Percentiles rank a stretch among this genome's conserved stretches.
phyloP scores from a whole-genome alignment of 2,888 invertebrate species.

The Chloromyia formosa region DNA sequence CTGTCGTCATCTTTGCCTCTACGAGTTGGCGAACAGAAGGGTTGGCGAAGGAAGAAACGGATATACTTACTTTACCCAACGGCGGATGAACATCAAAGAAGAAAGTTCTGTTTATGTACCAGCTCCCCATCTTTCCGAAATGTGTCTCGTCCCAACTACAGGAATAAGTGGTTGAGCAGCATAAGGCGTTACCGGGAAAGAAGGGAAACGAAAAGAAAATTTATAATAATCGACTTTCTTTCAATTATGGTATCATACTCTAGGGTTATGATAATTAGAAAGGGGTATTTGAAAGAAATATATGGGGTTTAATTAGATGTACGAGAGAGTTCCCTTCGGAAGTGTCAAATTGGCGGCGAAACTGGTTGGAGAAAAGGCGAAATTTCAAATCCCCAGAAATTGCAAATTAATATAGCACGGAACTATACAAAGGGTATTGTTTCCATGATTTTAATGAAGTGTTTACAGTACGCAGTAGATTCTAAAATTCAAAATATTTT shows the following conservation, averaged over 20 bases:
- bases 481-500: too few relatives aligned
- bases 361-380: background rate
- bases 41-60: constrained; percentile 30
- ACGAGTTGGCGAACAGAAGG: background rate
- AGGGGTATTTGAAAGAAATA: too few relatives aligned
- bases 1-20: background rate
- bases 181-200: background rate
- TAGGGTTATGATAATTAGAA: too few relatives aligned
- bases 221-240: constrained; percentile 15
- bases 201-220: background rate
- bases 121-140: constrained; percentile 98
- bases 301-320: too few relatives aligned
- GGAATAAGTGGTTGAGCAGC: constrained; percentile 39
- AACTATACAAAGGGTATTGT: too few relatives aligned
- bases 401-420: too few relatives aligned
- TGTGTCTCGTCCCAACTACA: constrained; percentile 96
- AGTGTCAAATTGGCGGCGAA: background rate
- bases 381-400: background rate
- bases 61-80: constrained; percentile 82
- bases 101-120: constrained; percentile 97
- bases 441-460: too few relatives aligned
- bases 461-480: too few relatives aligned
- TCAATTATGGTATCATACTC: too few relatives aligned
- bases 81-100: constrained; percentile 99
- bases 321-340: too few relatives aligned